Evolutionary conservation across 2,113 vertebrate species (phyloP).

Genomic region (Odocoileus virginianus): DNA sequence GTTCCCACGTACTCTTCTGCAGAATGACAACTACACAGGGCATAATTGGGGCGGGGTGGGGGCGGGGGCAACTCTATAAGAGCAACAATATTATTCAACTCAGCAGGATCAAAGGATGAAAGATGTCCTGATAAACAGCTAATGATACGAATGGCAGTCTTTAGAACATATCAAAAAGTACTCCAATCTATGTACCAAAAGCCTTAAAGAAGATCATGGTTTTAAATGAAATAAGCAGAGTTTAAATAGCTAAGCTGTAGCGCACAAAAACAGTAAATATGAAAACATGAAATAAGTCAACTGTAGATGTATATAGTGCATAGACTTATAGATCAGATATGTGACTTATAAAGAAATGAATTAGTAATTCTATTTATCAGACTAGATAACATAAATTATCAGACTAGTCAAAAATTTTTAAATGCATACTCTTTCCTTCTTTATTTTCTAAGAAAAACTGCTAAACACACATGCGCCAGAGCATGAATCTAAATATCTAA

Average conservation of each 20-base stretch:
- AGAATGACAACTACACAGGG: constrained; percentile 52
- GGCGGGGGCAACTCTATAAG: background rate
- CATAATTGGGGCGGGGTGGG: background rate
- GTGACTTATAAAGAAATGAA: background rate
- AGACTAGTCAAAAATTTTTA: background rate
- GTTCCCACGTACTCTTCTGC: constrained; percentile 41
- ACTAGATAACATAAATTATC: background rate
- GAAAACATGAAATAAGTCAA: background rate
- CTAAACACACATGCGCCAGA: background rate
- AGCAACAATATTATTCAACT: constrained; percentile 67
- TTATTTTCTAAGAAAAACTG: background rate
- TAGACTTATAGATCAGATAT: background rate
- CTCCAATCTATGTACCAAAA: constrained; percentile 67
- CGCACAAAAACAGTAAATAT: background rate
- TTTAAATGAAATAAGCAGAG: constrained; percentile 59
- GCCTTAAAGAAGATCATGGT: constrained; percentile 46
- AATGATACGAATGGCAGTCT: constrained; percentile 72
- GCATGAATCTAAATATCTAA: background rate
- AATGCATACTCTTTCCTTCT: background rate
- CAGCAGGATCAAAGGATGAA: constrained; percentile 74
- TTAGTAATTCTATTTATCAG: background rate
- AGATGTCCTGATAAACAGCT: constrained; percentile 77
- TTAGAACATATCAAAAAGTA: constrained; percentile 65
- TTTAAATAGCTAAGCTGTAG: constrained; percentile 18
- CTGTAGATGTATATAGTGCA: background rate